Evolutionary conservation across 2,888 invertebrate species (phyloP), one percentile per base, ranked within the genome.

Genomic region (Prosapia bicincta): DNA sequence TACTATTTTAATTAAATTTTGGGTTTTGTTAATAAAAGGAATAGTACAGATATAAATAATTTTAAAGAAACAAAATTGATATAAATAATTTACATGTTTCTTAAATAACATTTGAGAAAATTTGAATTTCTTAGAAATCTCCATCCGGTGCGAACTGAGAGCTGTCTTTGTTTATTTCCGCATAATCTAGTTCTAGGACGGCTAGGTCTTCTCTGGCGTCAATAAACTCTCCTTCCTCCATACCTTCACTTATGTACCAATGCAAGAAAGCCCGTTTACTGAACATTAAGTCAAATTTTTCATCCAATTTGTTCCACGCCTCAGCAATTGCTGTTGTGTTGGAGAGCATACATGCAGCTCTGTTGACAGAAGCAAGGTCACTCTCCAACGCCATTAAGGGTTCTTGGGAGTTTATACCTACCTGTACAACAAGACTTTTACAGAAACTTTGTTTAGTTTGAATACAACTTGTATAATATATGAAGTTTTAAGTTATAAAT

Each of bases 321-420:
- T 88, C 88, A 28, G 87, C 88, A 79, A 89, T 88, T 78, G 89
- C 88, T 9, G 89, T 92, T 75, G 88, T 94, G 84, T 96, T 97
- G 72, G 93, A 92, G 72, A 96, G 87, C 92, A 95, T 95, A 83
- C 54, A 54, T 2, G 54, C 54, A 1, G 54, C 54, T 9, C 54
- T 54, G n/a, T 1, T 10, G 6, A 54, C 20, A 10, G 54, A 20
- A 20, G 54, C 54, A 20, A 54, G n/a, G 13, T 54, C 54, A 20
- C 54, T 20, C 13, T 84, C 84, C 2, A 87, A 87, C 26, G 88
- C 85, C 65, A 91, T 91, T 0, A 90, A 89, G 0, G 96, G 93
- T 24, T 93, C 93, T 85, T 91, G 92, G 82, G 90, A 90, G 84
- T 92, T 92, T 25, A 93, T 86, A 7, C 92, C 92, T 76, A 92